A percentile compares a stretch with the other conserved stretches of the same genome.
phyloP scores from a whole-genome alignment of 2,113 vertebrate species.

The Scytalopus superciliaris region DNA sequence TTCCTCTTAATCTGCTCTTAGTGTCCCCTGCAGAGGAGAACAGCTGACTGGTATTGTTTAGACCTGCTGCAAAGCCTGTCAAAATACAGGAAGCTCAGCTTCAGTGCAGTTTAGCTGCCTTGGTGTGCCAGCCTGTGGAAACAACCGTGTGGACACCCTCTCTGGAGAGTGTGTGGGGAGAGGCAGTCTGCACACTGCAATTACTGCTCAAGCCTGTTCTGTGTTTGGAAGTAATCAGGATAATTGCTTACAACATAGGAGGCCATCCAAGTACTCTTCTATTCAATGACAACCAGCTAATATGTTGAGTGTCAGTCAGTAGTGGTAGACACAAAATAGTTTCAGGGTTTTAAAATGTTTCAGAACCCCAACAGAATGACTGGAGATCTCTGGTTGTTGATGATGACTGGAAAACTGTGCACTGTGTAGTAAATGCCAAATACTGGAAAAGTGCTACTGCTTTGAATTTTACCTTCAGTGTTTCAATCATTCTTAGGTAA shows the following conservation, averaged over 20 bases:
- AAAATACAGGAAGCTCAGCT: neutral
- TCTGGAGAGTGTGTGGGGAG: neutral
- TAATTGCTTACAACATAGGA: neutral
- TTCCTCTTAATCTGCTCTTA: neutral
- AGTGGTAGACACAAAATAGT: neutral
- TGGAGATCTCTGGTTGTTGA: neutral
- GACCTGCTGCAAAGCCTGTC: neutral
- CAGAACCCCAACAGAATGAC: neutral
- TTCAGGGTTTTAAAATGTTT: neutral
- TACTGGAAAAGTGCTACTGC: neutral
- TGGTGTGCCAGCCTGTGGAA: neutral
- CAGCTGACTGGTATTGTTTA: neutral
- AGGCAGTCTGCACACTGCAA: rapidly evolving
- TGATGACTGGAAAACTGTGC: neutral
- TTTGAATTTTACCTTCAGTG: neutral
- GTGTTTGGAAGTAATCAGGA: neutral
- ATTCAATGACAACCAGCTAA: neutral
- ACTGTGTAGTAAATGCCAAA: neutral
- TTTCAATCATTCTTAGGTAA: neutral
- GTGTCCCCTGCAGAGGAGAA: neutral
- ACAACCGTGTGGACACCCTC: rapidly evolving
- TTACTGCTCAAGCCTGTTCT: neutral
- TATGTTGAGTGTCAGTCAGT: neutral
- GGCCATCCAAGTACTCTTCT: neutral
- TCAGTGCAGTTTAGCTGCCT: neutral